These are phyloP conservation scores for Embidobia sp. DNA, from an alignment of 2,888 invertebrate species.

Conservation along the genomic window DNA sequence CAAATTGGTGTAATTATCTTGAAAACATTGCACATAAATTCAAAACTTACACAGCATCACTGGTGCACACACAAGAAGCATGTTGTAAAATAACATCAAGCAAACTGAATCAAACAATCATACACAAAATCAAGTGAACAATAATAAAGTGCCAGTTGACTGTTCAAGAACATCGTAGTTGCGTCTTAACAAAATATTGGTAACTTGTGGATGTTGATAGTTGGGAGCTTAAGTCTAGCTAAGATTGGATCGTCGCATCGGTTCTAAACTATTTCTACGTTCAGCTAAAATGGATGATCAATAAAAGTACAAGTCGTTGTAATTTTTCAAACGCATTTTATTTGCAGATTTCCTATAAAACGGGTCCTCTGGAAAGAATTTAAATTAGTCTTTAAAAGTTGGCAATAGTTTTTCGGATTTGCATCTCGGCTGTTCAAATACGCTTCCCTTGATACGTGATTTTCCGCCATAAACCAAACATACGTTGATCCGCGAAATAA, in stretches of 20 bases:
- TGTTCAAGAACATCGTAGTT: not conserved
- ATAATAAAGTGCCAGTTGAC: slow-evolving; percentile 27
- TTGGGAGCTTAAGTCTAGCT: too few relatives aligned
- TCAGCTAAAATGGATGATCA: slow-evolving; percentile 7
- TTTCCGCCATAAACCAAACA: slow-evolving; percentile 1
- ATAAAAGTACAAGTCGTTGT: slow-evolving; percentile 24
- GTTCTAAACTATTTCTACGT: slow-evolving; percentile 1
- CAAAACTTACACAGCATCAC: slow-evolving; percentile 38
- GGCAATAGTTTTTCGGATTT: not conserved
- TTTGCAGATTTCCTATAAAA: slow-evolving; percentile 10
- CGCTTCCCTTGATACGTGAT: not conserved
- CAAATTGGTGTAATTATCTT: too few relatives aligned
- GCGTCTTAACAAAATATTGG: slow-evolving; percentile 52
- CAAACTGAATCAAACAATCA: slow-evolving; percentile 15
- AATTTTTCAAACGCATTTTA: slow-evolving; percentile 24
- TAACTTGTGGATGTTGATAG: slow-evolving; percentile 32
- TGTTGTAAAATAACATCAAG: slow-evolving; percentile 30
- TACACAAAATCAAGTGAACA: slow-evolving; percentile 31
- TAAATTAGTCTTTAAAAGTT: not conserved
- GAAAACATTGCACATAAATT: too few relatives aligned
- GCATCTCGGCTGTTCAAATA: too few relatives aligned
- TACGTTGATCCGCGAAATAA: slow-evolving; percentile 27
- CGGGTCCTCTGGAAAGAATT: slow-evolving; percentile 4
- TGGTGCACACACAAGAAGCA: slow-evolving; percentile 49
- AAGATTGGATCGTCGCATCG: too few relatives aligned